Conservation (phyloP, 2,113 vertebrate species). For the Muscicapa adusta region DNA sequence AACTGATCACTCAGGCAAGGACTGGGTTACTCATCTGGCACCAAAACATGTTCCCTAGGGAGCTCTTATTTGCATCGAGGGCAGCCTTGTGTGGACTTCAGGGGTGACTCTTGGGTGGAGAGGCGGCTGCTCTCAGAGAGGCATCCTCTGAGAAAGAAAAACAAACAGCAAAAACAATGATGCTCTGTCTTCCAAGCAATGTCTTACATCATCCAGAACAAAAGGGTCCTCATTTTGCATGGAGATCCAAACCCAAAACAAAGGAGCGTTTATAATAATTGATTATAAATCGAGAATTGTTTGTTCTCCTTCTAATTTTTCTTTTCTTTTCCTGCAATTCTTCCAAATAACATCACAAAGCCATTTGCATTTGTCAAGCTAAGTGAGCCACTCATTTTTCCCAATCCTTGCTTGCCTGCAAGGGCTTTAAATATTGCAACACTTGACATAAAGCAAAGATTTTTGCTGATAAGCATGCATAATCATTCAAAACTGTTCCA, state of each 20-base stretch:
- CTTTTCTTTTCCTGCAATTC: background rate
- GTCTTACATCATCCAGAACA: background rate
- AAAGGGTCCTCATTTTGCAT: background rate
- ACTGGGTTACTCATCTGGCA: background rate
- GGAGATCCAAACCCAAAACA: background rate
- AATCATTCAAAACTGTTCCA: constrained; percentile 68
- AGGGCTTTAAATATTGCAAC: constrained; percentile 18
- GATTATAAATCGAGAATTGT: background rate
- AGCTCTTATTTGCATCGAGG: background rate
- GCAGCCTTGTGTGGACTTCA: background rate
- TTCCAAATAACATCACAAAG: background rate
- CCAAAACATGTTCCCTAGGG: background rate
- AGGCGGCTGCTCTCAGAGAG: background rate
- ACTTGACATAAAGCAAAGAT: constrained; percentile 26
- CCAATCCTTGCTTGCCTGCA: background rate
- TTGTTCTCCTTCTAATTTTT: background rate
- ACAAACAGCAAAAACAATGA: background rate
- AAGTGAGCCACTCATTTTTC: background rate
- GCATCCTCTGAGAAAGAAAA: background rate
- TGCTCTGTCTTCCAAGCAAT: background rate
- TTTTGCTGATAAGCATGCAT: constrained; percentile 15
- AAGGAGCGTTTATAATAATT: background rate
- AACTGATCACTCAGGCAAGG: background rate
- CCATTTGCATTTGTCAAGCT: constrained; percentile 1
- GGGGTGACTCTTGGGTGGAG: background rate